Percentiles rank a stretch among this genome's conserved stretches.
Evolutionary conservation across 2,888 invertebrate species (phyloP).

Genomic region (Pterobdella sp.): DNA sequence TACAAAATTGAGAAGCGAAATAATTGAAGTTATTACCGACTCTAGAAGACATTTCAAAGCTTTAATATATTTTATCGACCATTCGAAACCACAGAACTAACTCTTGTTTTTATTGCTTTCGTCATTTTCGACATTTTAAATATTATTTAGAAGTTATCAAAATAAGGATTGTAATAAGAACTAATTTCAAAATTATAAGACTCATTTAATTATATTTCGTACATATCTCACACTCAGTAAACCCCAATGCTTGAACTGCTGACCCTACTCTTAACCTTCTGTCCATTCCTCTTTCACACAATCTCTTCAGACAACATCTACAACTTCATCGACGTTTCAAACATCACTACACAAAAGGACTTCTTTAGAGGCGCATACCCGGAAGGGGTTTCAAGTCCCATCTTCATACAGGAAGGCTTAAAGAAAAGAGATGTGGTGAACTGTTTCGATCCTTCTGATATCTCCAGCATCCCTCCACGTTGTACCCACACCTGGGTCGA

Average conservation of each 20-base stretch:
- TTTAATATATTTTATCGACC: not conserved
- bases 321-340: too few relatives aligned
- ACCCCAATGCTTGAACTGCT: too few relatives aligned
- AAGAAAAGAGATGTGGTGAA: not conserved
- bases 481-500: constrained; percentile 22
- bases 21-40: not conserved
- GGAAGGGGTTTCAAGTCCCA: not conserved
- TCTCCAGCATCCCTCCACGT: not conserved
- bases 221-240: too few relatives aligned
- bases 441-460: not conserved
- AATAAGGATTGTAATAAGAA: not conserved
- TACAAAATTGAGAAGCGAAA: too few relatives aligned
- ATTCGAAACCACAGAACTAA: constrained; percentile 1
- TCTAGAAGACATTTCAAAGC: constrained; percentile 5
- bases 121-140: not conserved
- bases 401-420: constrained; percentile 12
- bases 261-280: too few relatives aligned
- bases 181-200: not conserved
- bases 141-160: too few relatives aligned
- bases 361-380: constrained; percentile 21
- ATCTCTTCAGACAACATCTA: too few relatives aligned
- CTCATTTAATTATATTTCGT: too few relatives aligned
- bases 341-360: too few relatives aligned
- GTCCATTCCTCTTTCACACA: too few relatives aligned
- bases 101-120: not conserved